Percentiles rank a stretch among this genome's conserved stretches.
Conservation (phyloP, 2,888 invertebrate species). For the Heliconius ethilla region DNA sequence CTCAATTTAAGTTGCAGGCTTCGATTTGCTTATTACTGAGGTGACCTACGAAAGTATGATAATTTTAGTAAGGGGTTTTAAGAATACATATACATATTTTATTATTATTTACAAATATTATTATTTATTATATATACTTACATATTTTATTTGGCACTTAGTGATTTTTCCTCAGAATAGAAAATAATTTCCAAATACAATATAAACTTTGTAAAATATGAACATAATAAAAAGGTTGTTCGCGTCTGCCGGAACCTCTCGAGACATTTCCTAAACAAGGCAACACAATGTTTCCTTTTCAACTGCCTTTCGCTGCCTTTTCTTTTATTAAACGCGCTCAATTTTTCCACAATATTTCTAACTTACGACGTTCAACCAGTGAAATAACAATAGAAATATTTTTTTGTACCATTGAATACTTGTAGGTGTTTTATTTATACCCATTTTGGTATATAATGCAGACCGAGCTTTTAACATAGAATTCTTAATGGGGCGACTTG, state of each 20-base stretch:
- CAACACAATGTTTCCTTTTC: constrained; percentile 24
- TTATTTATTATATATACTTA: neutral
- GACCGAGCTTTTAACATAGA: neutral
- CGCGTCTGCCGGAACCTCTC: constrained; percentile 26
- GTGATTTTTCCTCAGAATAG: neutral
- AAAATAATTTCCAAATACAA: constrained; percentile 4
- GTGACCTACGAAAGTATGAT: neutral
- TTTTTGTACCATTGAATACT: constrained; percentile 3
- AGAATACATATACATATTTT: no score
- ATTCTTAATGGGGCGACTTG: neutral
- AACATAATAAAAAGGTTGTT: constrained; percentile 22
- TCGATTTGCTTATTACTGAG: neutral
- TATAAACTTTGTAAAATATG: constrained; percentile 12
- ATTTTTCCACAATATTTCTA: constrained; percentile 11
- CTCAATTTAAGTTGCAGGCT: neutral
- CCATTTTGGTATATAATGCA: neutral
- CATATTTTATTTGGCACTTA: neutral
- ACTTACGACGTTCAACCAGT: constrained; percentile 18
- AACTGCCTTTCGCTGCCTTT: constrained; percentile 26
- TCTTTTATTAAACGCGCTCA: constrained; percentile 25
- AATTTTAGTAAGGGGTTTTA: neutral
- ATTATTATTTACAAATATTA: no score
- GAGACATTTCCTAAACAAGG: constrained; percentile 30
- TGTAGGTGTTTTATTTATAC: neutral
- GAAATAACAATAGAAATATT: constrained; percentile 11